A percentile compares a stretch with the other conserved stretches of the same genome.
phyloP scores from a whole-genome alignment of 2,797 vertebrate species.

The Hipposideros larvatus region DNA sequence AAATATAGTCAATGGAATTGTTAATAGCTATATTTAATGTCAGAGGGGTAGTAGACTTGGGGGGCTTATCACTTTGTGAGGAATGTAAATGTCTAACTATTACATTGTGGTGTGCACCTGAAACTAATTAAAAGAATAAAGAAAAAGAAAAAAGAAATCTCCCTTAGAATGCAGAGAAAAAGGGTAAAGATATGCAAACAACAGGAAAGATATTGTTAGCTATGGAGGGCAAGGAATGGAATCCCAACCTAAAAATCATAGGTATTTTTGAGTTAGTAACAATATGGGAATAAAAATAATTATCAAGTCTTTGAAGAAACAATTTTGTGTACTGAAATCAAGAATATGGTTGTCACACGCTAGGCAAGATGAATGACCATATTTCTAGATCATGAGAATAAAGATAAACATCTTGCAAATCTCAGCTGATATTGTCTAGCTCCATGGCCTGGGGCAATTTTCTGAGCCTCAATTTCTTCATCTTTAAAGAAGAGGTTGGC shows the following conservation, averaged over 20 bases:
- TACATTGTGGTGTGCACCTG: no score
- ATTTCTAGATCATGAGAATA: not conserved
- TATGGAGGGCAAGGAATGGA: not conserved
- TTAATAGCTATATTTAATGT: no score
- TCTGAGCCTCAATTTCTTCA: not conserved
- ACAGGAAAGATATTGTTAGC: not conserved
- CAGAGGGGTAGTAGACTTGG: no score
- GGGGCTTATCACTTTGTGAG: no score
- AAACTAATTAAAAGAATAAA: no score
- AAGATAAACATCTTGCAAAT: not conserved
- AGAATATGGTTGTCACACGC: not conserved
- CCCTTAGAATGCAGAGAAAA: not conserved
- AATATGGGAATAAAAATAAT: not conserved
- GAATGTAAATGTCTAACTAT: no score
- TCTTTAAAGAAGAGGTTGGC: not conserved
- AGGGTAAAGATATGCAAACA: not conserved
- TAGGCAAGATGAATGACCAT: not conserved
- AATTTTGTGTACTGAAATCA: not conserved
- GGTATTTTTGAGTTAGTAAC: conserved; percentile 23
- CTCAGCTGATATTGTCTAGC: not conserved
- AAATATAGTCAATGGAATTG: no score
- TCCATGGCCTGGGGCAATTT: not conserved
- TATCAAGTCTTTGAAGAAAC: not conserved
- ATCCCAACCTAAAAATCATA: not conserved
- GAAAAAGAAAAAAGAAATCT: not conserved